Evolutionary conservation across 2,113 vertebrate genomes (phyloP), one percentile per base, ranked within the genome.

Genomic region (Melierax canorus): DNA sequence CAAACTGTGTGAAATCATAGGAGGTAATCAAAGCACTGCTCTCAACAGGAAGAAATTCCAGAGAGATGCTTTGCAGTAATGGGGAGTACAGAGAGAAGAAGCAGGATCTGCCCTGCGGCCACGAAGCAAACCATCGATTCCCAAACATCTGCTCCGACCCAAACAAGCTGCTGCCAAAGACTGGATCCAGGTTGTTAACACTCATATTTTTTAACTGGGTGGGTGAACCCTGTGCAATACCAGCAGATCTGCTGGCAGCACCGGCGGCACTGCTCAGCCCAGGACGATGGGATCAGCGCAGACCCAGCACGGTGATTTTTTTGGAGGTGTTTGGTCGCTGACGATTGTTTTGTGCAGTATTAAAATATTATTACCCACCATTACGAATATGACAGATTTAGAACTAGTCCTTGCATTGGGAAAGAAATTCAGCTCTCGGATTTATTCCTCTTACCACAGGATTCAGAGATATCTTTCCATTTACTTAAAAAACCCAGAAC

Each of bases 51-150:
- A 58, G 63, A 26, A 75, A 72, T 60, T 51, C 91, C 72, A 18
- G 5, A 2, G 50, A 66, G 63, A 71, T 48, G 64, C 26, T 76
- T 48, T 12, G 43, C 50, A 30, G 27, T n/a, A 59, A 32, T 0
- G 0, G 41, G 0, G 11, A 71, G 34, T 0, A 30, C 23, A 9
- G 9, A 4, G 39, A 27, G 50, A 19, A 68, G 46, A 2, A 43
- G 18, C 50, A 45, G 55, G 67, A 80, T 48, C 41, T 84, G 46
- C 51, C 79, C 73, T 3, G 0, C 1, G 16, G 75, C 46, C 63
- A 39, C 0, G 0, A 51, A 81, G 21, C 8, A 55, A 71, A n/a
- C 39, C 29, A 21, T 0, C 1, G 7, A 32, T 46, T 36, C 48
- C 67, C 68, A 53, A 85, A 60, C 7, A 43, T 46, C 60, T 69